A percentile compares a stretch with the other conserved stretches of the same genome.
Conservation (phyloP, 2,797 vertebrate genomes). For the Nannoperca australis region DNA sequence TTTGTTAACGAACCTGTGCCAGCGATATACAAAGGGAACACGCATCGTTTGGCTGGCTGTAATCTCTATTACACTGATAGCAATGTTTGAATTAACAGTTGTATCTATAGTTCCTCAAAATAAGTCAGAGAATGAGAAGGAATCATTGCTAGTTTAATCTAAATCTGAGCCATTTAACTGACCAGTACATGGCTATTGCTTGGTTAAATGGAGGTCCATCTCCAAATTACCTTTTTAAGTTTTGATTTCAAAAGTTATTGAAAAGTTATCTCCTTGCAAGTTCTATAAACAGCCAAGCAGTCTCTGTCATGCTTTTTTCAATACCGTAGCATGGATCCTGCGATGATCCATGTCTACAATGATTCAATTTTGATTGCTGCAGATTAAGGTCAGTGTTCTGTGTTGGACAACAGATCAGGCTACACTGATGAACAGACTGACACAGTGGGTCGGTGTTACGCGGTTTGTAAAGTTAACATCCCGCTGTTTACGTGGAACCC, state of each 20-base stretch:
- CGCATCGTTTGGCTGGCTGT: background rate
- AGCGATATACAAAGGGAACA: slow-evolving; percentile 6
- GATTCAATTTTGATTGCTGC: too few species aligned
- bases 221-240: background rate
- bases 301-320: slow-evolving; percentile 1
- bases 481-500: background rate
- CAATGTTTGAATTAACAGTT: slow-evolving; percentile 43
- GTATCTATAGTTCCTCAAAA: slow-evolving; percentile 24
- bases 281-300: background rate
- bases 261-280: background rate
- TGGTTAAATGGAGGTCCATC: background rate
- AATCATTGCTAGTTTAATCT: background rate
- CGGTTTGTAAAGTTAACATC: background rate
- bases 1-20: slow-evolving; percentile 32
- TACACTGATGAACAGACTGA: background rate
- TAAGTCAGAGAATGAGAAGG: background rate
- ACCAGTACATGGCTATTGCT: background rate
- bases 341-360: too few species aligned
- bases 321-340: background rate
- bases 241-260: too few species aligned
- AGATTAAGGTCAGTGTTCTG: slow-evolving; percentile 2
- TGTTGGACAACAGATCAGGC: background rate
- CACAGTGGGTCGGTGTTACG: background rate
- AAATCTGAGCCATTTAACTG: background rate
- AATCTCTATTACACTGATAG: slow-evolving; percentile 44